Percentiles rank a stretch among this genome's conserved stretches.
Evolutionary conservation across 2,888 invertebrate species (phyloP).

Genomic region (Acleris laterana): DNA sequence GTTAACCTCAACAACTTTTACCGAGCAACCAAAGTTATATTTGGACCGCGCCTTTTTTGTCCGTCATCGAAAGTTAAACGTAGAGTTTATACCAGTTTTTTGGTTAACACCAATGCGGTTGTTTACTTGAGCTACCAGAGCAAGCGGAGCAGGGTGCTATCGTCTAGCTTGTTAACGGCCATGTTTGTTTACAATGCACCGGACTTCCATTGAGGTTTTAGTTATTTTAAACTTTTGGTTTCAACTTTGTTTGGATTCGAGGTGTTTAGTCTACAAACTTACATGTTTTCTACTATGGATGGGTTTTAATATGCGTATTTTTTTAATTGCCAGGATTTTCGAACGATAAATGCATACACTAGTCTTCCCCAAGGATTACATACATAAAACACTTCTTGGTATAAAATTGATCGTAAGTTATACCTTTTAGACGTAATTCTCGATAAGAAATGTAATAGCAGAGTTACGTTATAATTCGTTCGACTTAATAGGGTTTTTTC

Average conservation of each 20-base stretch:
- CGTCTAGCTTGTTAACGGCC: constrained; percentile 46
- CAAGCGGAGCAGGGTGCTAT: constrained; percentile 49
- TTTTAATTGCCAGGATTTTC: too few relatives aligned
- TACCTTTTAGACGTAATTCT: too few relatives aligned
- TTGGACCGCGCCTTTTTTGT: constrained; percentile 28
- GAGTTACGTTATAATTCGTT: too few relatives aligned
- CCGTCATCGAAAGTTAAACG: constrained; percentile 36
- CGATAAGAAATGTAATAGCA: constrained; percentile 1
- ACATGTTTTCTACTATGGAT: too few relatives aligned
- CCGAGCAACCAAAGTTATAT: constrained; percentile 10
- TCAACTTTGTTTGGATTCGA: too few relatives aligned
- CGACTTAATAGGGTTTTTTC: too few relatives aligned
- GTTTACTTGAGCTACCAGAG: constrained; percentile 57
- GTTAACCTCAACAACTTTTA: constrained; percentile 19
- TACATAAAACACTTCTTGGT: too few relatives aligned
- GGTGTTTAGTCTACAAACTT: constrained; percentile 1
- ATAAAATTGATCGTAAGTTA: too few relatives aligned
- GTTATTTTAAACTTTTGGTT: constrained; percentile 40
- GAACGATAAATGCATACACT: too few relatives aligned
- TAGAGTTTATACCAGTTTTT: constrained; percentile 33
- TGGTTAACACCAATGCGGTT: constrained; percentile 43
- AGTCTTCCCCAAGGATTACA: too few relatives aligned
- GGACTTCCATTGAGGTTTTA: constrained; percentile 18
- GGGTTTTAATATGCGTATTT: too few relatives aligned
- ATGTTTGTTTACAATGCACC: constrained; percentile 34